phyloP scores from a whole-genome alignment of 2,797 vertebrate genomes.

The Eulemur rubriventer region DNA sequence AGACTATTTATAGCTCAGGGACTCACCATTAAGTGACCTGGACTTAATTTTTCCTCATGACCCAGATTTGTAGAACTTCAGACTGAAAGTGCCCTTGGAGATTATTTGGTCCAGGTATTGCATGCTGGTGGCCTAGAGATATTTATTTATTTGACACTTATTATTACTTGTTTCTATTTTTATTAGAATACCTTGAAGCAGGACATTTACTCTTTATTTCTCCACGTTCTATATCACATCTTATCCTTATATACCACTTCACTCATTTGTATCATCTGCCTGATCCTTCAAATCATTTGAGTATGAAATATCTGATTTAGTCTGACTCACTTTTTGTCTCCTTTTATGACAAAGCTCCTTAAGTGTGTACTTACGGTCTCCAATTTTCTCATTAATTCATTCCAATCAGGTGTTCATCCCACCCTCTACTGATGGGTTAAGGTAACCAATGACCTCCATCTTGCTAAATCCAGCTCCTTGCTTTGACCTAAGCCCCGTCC shows the following conservation, averaged over 20 bases:
- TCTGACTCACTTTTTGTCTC: not conserved
- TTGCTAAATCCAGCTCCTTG: not conserved
- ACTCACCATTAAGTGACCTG: constrained; percentile 39
- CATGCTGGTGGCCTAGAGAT: not conserved
- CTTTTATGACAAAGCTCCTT: not conserved
- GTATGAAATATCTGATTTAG: not conserved
- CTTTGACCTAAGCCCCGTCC: not conserved
- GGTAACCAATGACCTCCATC: not conserved
- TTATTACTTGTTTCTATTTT: constrained; percentile 41
- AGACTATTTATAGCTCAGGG: constrained; percentile 18
- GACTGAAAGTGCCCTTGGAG: not conserved
- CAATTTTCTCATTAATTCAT: not conserved
- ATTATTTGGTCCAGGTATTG: not conserved
- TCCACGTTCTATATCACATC: not conserved
- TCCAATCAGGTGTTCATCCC: not conserved
- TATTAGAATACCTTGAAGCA: not conserved
- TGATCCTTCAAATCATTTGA: not conserved
- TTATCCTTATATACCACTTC: not conserved
- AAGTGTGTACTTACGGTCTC: not conserved
- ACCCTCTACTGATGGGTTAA: not conserved
- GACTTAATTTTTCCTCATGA: constrained; percentile 15
- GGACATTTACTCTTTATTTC: not conserved
- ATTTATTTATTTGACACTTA: not conserved
- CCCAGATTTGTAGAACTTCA: not conserved
- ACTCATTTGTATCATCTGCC: not conserved